Evolutionary conservation across 2,113 vertebrate species (phyloP).

Genomic region (Barnardius zonarius): DNA sequence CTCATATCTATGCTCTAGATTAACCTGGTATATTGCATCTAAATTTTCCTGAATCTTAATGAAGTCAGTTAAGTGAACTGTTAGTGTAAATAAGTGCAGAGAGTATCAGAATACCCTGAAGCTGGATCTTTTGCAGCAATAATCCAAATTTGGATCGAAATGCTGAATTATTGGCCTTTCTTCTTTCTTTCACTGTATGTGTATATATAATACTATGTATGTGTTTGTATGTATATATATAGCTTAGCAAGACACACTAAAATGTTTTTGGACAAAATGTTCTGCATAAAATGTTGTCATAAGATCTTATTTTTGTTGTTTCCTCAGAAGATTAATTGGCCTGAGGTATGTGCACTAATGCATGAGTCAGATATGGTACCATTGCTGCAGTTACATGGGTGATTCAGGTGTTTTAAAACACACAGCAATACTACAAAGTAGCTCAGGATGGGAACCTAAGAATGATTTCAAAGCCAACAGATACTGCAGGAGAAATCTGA

Average conservation of each 20-base stretch:
- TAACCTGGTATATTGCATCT: background rate
- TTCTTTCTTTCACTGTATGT: background rate
- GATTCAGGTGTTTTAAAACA: slow-evolving; percentile 15
- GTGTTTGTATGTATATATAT: background rate
- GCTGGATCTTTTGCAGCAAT: background rate
- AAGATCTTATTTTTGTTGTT: background rate
- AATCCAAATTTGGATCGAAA: background rate
- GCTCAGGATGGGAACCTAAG: background rate
- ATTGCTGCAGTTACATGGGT: background rate
- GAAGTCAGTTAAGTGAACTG: background rate
- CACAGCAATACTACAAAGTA: background rate
- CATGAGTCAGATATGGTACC: background rate
- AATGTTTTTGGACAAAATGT: background rate
- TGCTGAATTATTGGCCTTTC: background rate
- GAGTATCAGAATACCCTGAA: background rate
- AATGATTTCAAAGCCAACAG: slow-evolving; percentile 25
- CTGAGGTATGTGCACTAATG: background rate
- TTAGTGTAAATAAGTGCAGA: slow-evolving; percentile 10
- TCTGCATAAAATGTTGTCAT: background rate
- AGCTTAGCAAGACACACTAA: background rate
- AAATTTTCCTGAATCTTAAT: slow-evolving; percentile 16
- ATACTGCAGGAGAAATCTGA: slow-evolving; percentile 24
- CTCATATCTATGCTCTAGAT: background rate
- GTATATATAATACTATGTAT: background rate
- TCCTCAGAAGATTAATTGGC: background rate